Percentiles rank a stretch among this genome's conserved stretches.
These are phyloP conservation scores for Molossus molossus DNA, from an alignment of 2,797 vertebrate species.

Conservation along the genomic window DNA sequence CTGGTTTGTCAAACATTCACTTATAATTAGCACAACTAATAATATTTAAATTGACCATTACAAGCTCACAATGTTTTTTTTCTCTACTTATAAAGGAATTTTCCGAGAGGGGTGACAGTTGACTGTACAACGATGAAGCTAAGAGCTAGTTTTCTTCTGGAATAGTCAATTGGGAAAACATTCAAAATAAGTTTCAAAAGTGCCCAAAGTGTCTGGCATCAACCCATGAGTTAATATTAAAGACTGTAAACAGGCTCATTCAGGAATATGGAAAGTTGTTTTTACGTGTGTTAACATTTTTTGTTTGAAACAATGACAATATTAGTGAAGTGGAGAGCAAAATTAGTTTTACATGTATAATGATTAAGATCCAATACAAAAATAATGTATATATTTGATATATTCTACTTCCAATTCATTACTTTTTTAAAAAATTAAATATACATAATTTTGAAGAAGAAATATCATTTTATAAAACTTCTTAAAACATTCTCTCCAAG, in stretches of 20 bases:
- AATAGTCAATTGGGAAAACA: background rate
- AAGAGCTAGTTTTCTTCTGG: background rate
- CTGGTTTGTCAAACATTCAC: background rate
- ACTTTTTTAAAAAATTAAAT: background rate
- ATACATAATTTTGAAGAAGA: background rate
- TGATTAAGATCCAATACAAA: background rate
- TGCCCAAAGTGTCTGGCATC: background rate
- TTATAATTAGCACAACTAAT: slow-evolving; percentile 3
- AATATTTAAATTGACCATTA: background rate
- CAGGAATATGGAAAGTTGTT: background rate
- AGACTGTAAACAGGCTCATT: background rate
- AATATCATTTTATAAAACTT: background rate
- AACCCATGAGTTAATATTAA: background rate
- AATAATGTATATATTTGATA: background rate
- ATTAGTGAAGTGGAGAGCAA: background rate
- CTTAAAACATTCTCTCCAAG: background rate
- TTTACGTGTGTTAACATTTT: background rate
- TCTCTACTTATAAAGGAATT: background rate
- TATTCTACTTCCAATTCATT: background rate
- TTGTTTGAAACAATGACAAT: background rate
- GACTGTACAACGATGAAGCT: background rate
- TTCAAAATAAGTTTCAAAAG: background rate
- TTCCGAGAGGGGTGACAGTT: background rate
- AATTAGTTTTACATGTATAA: background rate
- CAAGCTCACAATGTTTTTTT: background rate